Percentiles rank a stretch among this genome's conserved stretches.
These are phyloP conservation scores for Drosophila miranda DNA, from an alignment of 1,140 invertebrate species.

Conservation along the genomic window DNA sequence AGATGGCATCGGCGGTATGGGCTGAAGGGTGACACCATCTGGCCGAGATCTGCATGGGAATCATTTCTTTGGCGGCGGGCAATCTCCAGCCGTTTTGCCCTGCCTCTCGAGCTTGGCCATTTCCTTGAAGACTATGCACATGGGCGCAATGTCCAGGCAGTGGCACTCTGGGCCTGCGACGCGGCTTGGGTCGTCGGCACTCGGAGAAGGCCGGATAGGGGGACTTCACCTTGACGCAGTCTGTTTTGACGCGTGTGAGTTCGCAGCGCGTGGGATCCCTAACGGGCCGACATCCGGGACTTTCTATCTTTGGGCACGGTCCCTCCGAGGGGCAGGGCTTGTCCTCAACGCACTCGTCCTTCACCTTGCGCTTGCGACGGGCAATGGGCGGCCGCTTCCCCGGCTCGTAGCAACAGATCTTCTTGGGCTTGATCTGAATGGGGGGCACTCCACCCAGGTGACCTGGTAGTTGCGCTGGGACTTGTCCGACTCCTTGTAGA, in stretches of 20 bases:
- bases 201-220: constrained; percentile 63
- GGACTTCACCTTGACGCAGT: constrained; percentile 42
- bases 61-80: too few species aligned
- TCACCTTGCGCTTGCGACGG: constrained; percentile 36
- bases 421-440: constrained; percentile 61
- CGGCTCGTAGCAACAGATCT: constrained; percentile 50
- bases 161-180: constrained; percentile 17
- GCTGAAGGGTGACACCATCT: too few species aligned
- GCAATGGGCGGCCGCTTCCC: constrained; percentile 17
- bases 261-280: constrained; percentile 24
- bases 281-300: constrained; percentile 49
- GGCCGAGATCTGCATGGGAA: too few species aligned
- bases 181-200: constrained; percentile 11
- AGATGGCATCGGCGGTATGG: too few species aligned
- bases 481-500: constrained; percentile 59
- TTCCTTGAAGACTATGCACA: neutral
- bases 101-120: too few species aligned
- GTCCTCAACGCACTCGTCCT: neutral
- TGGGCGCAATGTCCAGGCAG: constrained; percentile 11
- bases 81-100: too few species aligned
- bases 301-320: constrained; percentile 25
- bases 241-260: neutral
- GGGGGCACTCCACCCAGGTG: constrained; percentile 69
- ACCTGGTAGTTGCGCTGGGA: constrained; percentile 59
- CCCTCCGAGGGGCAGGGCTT: neutral